Evolutionary conservation across 2,888 invertebrate genomes (phyloP).

Genomic region (Hirtodrosophila trivittata): DNA sequence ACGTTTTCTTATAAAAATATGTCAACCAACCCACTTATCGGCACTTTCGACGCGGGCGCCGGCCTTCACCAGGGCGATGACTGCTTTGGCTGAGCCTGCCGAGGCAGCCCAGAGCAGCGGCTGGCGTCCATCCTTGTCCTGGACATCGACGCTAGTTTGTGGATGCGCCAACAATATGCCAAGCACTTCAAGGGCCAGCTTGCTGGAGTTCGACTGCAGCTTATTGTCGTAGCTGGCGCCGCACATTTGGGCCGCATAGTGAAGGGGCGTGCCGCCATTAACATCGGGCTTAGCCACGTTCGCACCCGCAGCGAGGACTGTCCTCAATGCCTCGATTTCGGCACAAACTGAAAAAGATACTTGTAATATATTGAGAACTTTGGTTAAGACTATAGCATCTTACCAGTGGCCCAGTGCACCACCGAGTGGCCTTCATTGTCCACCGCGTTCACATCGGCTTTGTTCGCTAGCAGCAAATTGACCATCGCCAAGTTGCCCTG

Average conservation of each 20-base stretch:
- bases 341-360: conserved; percentile 91
- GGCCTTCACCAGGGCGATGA: conserved; percentile 93
- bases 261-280: conserved; percentile 97
- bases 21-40: conserved; percentile 87
- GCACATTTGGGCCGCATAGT: conserved; percentile 99
- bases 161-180: conserved; percentile 91
- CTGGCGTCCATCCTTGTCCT: conserved; percentile 96
- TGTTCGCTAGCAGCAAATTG: conserved; percentile 92
- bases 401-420: conserved; percentile 99
- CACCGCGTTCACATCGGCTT: conserved; percentile 94
- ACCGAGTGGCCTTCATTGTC: conserved; percentile 98
- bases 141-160: conserved; percentile 92
- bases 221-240: conserved; percentile 89
- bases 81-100: conserved; percentile 96
- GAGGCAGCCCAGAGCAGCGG: conserved; percentile 99
- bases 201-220: conserved; percentile 77
- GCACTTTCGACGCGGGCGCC: conserved; percentile 92
- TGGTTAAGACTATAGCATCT: conserved; percentile 16
- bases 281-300: conserved; percentile 95
- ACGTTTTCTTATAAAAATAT: neutral
- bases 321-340: conserved; percentile 93
- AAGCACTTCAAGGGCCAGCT: conserved; percentile 86
- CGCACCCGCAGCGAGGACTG: conserved; percentile 93
- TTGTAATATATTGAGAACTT: neutral
- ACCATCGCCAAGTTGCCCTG: conserved; percentile 95